Conservation (phyloP, 92 coral and sea anemone species). For the Scolanthus callimorphus region DNA sequence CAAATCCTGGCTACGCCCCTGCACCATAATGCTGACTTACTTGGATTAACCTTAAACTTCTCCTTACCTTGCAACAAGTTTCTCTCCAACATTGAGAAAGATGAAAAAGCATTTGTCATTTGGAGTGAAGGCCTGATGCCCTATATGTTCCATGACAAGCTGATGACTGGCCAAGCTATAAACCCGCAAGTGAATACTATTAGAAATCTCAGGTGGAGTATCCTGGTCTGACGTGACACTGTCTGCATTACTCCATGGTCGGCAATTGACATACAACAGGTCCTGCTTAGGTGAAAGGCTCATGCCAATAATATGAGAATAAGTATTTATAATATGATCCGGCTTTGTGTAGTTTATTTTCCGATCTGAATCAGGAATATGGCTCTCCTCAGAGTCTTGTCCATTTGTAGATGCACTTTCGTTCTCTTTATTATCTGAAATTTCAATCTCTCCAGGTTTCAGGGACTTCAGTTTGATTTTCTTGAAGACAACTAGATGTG, state of each 20-base stretch:
- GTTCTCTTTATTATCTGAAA: neutral
- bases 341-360: constrained; percentile 26
- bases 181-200: constrained; percentile 52
- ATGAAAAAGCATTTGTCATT: constrained; percentile 80
- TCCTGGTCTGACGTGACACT: constrained; percentile 2
- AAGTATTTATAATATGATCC: constrained; percentile 69
- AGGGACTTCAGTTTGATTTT: constrained; percentile 11
- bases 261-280: constrained; percentile 79
- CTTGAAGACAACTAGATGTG: constrained; percentile 75
- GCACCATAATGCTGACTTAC: no score
- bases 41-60: no score
- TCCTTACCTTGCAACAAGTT: constrained; percentile 70
- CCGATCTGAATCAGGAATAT: no score
- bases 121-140: constrained; percentile 81
- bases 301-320: constrained; percentile 78
- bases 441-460: neutral
- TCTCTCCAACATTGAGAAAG: constrained; percentile 67
- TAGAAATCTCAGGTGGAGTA: constrained; percentile 62
- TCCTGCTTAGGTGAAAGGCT: constrained; percentile 64
- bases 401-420: neutral
- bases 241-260: constrained; percentile 51
- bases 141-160: constrained; percentile 56
- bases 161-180: constrained; percentile 57
- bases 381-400: constrained; percentile 5
- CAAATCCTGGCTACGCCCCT: no score